Evolutionary conservation across 2,888 invertebrate species (phyloP), one percentile per base, ranked within the genome.

Genomic region (Drosophila tripunctata): DNA sequence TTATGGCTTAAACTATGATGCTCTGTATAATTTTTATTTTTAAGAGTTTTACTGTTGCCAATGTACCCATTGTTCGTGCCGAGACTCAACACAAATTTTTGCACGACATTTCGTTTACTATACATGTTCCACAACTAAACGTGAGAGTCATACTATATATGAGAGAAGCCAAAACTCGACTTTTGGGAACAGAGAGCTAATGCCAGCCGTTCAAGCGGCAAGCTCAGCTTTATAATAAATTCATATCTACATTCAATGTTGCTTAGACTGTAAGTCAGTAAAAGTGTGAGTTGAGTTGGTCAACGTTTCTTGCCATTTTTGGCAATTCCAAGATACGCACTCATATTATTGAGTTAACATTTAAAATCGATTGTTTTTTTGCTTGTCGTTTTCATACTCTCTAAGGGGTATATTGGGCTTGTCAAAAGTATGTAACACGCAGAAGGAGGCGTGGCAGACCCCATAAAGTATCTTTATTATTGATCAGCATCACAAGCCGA

Each of bases 91-190:
- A 61, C 47, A 48, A 60, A 65, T 51, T 57, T 56, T 50, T 64
- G 65, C 65, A 65, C 56, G 75, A 75, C 69, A 75, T 60, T 60
- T 75, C 47, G 47, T 56, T 67, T 61, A 64, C 56, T 51, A 57
- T 62, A 45, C 56, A 30, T 63, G 68, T 80, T 30, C 38, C 72
- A 80, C 78, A 60, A 70, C 64, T 45, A 68, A 73, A 84, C 82
- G 87, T 83, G 82, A 81, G 78, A 67, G 68, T 68, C 73, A 87
- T 83, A 78, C 78, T 71, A 87, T 87, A 81, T n/a, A n/a, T n/a
- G 54, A 57, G 31, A 54, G 33, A 15, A 43, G 41, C 43, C 43
- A 43, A 71, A 68, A 71, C 74, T 58, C 43, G 40, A n/a, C 40
- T 24, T 55, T 63, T 24, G 43, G 27, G 30, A 19, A 48, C 50